Base-by-base conservation (phyloP, 2,113 vertebrate species). In the Nestor notabilis region DNA sequence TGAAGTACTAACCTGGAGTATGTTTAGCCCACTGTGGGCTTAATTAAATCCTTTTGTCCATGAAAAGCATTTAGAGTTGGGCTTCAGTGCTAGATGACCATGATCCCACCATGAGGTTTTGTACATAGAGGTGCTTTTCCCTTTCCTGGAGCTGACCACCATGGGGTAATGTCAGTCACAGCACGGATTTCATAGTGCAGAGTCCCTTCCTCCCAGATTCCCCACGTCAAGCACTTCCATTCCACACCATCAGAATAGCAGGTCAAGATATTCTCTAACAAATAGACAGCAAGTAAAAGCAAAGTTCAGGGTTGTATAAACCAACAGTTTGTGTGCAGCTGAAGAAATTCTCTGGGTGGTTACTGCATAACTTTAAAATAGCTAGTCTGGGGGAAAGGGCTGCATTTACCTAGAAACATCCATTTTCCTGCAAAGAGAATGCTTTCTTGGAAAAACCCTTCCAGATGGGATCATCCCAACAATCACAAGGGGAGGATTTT, bases 271-370 rank as follows among this genome's bases (percentile, higher is more conserved):
- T 28, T 89, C 65, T 76, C 77, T 47, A 87, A 58, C 50, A 89
- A 77, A 71, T 0, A 75, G 69, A 63, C 46, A 82, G 24, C 81
- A 52, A 82, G 61, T 68, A 86, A 95, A 96, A 95, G 86, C 89
- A 75, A 92, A 95, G 81, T 71, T 92, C 74, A 93, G 18, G 33
- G 35, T 5, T 87, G 95, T 64, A 77, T 87, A 77, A 91, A 28
- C 4, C 50, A 17, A 28, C 15, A 23, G 17, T 20, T 65, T 58
- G 13, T 2, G 5, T 65, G 47, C 49, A 69, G 77, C 52, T 79
- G 77, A 65, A 95, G 74, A 60, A 91, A 87, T 79, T 72, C 65
- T 50, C 80, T 76, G 47, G 25, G 41, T 79, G 53, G 56, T 65
- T 95, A 65, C 35, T 65, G 28, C 44, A 41, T 68, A 64, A 56